Evolutionary conservation across 37 sponge, comb jelly and placozoan species (phyloP).

Genomic region (Aphrocallistes beatrix): DNA sequence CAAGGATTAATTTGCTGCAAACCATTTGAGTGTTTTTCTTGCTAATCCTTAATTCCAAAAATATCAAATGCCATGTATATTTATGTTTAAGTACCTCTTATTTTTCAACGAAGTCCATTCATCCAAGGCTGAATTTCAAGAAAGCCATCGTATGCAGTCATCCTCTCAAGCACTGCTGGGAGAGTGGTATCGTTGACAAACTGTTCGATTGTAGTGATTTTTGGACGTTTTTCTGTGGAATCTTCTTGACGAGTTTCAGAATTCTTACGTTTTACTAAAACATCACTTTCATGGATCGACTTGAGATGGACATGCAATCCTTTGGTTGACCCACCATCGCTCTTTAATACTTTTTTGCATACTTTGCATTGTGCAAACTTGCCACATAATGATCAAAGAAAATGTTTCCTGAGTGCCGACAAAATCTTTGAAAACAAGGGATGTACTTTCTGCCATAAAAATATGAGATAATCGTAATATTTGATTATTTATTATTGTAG

Average conservation of each 20-base stretch:
- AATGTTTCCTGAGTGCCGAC: too few species aligned
- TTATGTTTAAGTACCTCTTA: neutral
- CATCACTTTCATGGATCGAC: neutral
- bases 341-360: neutral
- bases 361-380: neutral
- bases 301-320: neutral
- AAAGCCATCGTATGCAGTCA: constrained; percentile 14
- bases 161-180: constrained; percentile 1
- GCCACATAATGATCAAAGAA: too few species aligned
- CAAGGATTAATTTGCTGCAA: constrained; percentile 20
- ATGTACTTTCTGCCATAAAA: too few species aligned
- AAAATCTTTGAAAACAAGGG: too few species aligned
- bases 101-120: constrained; percentile 18
- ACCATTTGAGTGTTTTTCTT: constrained; percentile 11
- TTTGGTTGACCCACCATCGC: neutral
- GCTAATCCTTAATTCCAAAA: constrained; percentile 12
- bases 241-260: constrained; percentile 5
- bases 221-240: constrained; percentile 5
- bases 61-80: constrained; percentile 5
- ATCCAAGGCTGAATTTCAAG: neutral
- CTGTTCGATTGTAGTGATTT: constrained; percentile 18
- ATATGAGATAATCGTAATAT: too few species aligned
- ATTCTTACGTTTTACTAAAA: neutral
- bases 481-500: too few species aligned
- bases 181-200: constrained; percentile 20